Evolutionary conservation across 2,888 invertebrate species (phyloP).

Genomic region (Metacarcinus magister): DNA sequence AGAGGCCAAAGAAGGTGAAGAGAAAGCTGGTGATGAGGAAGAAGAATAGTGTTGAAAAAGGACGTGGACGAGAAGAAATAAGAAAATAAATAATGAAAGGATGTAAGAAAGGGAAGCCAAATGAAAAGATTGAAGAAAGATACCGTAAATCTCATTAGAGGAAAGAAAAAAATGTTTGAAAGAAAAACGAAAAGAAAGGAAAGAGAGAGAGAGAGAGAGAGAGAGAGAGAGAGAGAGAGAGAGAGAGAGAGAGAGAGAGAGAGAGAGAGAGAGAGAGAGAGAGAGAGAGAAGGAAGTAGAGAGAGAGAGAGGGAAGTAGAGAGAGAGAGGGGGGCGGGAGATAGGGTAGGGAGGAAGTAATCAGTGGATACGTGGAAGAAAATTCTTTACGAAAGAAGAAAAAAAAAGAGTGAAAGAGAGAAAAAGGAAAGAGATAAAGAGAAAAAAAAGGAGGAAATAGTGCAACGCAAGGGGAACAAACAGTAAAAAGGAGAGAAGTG

Average conservation of each 20-base stretch:
- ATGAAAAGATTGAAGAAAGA: not conserved
- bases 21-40: not conserved
- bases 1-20: not conserved
- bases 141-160: no score
- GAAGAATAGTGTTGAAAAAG: not conserved
- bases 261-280: not conserved
- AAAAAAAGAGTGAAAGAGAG: not conserved
- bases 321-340: not conserved
- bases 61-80: not conserved
- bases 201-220: no score
- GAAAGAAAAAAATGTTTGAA: no score
- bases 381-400: not conserved
- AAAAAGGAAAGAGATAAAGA: not conserved
- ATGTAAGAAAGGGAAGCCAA: not conserved
- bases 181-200: no score
- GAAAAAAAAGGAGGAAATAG: not conserved
- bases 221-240: not conserved
- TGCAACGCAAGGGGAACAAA: constrained; percentile 15
- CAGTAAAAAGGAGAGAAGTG: not conserved
- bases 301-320: not conserved
- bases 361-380: not conserved
- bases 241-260: constrained; percentile 26
- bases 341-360: not conserved
- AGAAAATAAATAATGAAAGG: not conserved
- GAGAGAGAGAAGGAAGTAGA: not conserved